Conservation (phyloP, 2,888 invertebrate species). For the Torymus tubicola region DNA sequence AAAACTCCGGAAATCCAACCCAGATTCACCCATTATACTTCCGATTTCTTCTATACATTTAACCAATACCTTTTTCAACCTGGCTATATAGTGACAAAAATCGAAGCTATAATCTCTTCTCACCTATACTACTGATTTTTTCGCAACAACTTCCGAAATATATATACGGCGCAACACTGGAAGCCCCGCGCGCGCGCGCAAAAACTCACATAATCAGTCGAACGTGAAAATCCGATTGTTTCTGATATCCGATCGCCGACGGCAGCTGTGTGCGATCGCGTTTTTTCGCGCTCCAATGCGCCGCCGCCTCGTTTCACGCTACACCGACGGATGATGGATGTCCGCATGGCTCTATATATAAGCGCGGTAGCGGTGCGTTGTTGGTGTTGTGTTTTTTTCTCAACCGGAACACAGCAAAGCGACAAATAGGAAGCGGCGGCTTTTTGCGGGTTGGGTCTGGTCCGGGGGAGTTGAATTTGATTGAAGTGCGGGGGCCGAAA, state of each 20-base stretch:
- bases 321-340: conserved; percentile 17
- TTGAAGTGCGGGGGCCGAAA: not conserved
- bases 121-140: not conserved
- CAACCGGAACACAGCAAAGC: not conserved
- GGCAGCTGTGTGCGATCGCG: not conserved
- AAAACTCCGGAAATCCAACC: too few species aligned
- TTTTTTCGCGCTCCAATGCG: conserved; percentile 2
- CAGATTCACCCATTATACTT: too few species aligned
- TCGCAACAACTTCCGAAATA: conserved; percentile 3
- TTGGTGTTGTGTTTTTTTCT: not conserved
- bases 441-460: not conserved
- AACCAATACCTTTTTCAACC: too few species aligned
- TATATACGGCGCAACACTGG: not conserved
- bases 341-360: too few species aligned
- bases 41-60: too few species aligned
- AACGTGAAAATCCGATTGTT: conserved; percentile 25
- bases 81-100: too few species aligned
- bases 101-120: too few species aligned
- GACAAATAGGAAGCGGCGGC: conserved; percentile 3
- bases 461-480: not conserved
- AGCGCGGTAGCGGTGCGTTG: too few species aligned
- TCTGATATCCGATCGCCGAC: not conserved
- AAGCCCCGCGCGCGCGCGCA: too few species aligned
- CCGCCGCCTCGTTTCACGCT: conserved; percentile 12
- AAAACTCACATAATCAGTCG: not conserved